Base-by-base conservation (phyloP, 2,113 vertebrate species). In the Chinchilla lanigera region DNA sequence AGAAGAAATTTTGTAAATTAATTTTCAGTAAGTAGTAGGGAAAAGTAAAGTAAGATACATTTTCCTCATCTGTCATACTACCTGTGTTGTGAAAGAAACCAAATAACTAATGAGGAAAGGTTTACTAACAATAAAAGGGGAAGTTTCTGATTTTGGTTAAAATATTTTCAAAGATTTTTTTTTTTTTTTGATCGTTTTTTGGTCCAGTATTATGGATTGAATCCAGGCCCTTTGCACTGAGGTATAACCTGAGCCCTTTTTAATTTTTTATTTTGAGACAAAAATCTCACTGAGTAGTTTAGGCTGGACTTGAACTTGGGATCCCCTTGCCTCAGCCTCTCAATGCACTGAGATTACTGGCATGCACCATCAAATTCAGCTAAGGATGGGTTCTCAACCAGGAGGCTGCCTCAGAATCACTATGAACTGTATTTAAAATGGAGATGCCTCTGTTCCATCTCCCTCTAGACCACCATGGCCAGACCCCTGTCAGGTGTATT, bases 131-230 rank as follows among this genome's bases (percentile, higher is more conserved):
- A 3, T 65, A 11, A 75, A 88, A 71, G 54, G 26, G 28, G 4
- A 77, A 95, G 67, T 63, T 89, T 75, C 56, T 1, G 24, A 86
- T 80, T 97, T 96, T 90, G 73, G 80, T 97, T 90, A 61, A 90
- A 86, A 75, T 47, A 2, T 30, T 89, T 58, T 91, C 89, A 67
- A 90, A 63, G 7, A 41, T 75, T 73, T 77, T 89, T 52, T 41
- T 75, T 4, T 12, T 73, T 41, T 5, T 44, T 44, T 44, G 44
- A 16, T 14, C 30, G 12, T 30, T 47, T 44, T 44, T 44, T 44
- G 44, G 75, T 50, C 12, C 75, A 50, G 44, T 78, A 50, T 47
- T 17, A 50, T 9, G 44, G 44, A 78, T 30, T 78, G 28, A 78
- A 50, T 13, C 44, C 44, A 33, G 28, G 44, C 13, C 28, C 44